Conservation (phyloP, 2,888 invertebrate species). For the Smittia aterrima region DNA sequence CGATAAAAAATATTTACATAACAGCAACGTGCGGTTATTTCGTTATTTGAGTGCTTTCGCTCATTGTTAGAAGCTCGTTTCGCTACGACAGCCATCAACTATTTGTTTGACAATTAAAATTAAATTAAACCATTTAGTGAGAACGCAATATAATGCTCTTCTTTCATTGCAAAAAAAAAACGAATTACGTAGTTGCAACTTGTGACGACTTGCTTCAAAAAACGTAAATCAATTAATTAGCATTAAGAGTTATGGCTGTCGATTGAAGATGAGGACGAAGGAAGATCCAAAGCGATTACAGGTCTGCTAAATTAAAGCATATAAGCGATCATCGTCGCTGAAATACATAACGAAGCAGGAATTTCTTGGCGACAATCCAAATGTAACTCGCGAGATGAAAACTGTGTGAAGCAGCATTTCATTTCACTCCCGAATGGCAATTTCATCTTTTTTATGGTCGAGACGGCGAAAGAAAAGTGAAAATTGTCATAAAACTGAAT, state of each 20-base stretch:
- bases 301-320: slow-evolving; percentile 19
- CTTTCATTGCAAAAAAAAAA: too few relatives aligned
- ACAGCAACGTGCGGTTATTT: not conserved
- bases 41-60: not conserved
- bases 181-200: too few relatives aligned
- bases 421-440: not conserved
- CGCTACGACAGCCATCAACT: not conserved
- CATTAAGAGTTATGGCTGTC: not conserved
- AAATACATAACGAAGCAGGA: slow-evolving; percentile 13
- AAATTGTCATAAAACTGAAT: too few relatives aligned
- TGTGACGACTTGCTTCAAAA: too few relatives aligned
- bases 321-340: not conserved
- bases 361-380: slow-evolving; percentile 35
- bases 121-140: too few relatives aligned
- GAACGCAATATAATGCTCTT: too few relatives aligned
- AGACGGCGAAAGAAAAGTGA: not conserved
- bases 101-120: too few relatives aligned
- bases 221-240: too few relatives aligned
- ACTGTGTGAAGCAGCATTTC: slow-evolving; percentile 18
- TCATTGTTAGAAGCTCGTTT: not conserved
- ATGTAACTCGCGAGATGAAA: slow-evolving; percentile 31
- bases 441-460: not conserved
- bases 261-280: not conserved
- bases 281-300: slow-evolving; percentile 16
- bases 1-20: not conserved